These are phyloP conservation scores for Heterotis niloticus DNA, from an alignment of 2,113 vertebrate genomes.

Conservation along the genomic window DNA sequence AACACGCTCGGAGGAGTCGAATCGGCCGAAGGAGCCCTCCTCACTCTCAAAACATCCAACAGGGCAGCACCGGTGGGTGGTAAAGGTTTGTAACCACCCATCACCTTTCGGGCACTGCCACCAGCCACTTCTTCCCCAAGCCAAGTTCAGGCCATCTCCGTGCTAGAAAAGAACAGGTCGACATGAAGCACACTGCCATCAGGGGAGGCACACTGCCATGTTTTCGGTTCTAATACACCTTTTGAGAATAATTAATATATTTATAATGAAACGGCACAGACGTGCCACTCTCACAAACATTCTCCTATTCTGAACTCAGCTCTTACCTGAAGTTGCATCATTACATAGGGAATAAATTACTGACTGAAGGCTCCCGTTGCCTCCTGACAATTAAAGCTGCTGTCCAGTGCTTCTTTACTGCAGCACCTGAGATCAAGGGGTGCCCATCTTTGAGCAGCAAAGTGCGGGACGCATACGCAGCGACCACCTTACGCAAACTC, in stretches of 20 bases:
- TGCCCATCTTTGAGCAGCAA: conserved; percentile 14
- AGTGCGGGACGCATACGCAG: too few relatives aligned
- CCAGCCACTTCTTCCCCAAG: background rate
- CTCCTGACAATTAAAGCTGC: conserved; percentile 33
- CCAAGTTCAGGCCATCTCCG: background rate
- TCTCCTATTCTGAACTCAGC: conserved; percentile 53
- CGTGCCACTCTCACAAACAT: conserved; percentile 41
- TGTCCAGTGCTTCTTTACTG: conserved; percentile 12
- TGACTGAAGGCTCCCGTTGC: conserved; percentile 52
- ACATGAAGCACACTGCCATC: background rate
- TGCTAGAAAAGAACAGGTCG: too few relatives aligned
- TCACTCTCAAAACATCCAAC: conserved; percentile 12
- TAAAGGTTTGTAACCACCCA: conserved; percentile 11
- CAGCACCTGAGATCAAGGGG: background rate
- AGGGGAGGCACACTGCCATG: background rate
- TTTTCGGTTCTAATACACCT: background rate
- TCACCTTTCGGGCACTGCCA: background rate
- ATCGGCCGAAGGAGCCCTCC: conserved; percentile 1
- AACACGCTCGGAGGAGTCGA: background rate
- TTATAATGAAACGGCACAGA: conserved; percentile 19
- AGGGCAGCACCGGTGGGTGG: background rate
- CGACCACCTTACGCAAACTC: too few relatives aligned
- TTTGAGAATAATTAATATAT: conserved; percentile 22
- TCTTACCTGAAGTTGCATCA: conserved; percentile 74
- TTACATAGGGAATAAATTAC: conserved; percentile 69